phyloP scores from a whole-genome alignment of 2,888 invertebrate species.

The Coleophora flavipennella region DNA sequence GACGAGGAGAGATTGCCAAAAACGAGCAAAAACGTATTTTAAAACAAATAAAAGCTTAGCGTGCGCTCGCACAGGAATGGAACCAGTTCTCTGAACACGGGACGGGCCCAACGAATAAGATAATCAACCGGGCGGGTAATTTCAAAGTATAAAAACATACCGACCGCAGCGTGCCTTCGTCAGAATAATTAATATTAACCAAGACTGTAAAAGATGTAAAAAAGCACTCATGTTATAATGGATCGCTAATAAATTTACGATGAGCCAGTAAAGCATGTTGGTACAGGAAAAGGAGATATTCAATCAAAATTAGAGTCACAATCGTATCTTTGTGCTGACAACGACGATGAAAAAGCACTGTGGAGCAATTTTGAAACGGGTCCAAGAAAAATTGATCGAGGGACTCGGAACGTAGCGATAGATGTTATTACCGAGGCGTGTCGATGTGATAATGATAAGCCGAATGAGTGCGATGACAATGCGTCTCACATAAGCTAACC shows the following conservation, averaged over 20 bases:
- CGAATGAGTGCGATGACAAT: constrained; percentile 57
- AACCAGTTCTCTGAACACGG: constrained; percentile 47
- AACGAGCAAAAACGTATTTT: constrained; percentile 59
- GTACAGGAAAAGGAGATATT: constrained; percentile 9
- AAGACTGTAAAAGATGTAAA: constrained; percentile 27
- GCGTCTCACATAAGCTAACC: constrained; percentile 36
- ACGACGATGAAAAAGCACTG: constrained; percentile 37
- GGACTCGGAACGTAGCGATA: constrained; percentile 31
- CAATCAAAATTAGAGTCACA: constrained; percentile 23
- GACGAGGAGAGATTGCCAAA: constrained; percentile 57
- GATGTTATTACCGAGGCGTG: constrained; percentile 29
- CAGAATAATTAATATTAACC: constrained; percentile 52
- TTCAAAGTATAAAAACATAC: constrained; percentile 50
- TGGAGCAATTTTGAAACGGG: constrained; percentile 38
- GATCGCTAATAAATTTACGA: not conserved
- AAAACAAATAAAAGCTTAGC: constrained; percentile 66
- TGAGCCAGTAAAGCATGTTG: too few relatives aligned
- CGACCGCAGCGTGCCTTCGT: constrained; percentile 36
- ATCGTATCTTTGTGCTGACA: constrained; percentile 16
- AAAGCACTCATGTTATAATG: too few relatives aligned
- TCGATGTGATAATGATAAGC: constrained; percentile 50
- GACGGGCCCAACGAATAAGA: constrained; percentile 55
- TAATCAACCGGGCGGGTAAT: constrained; percentile 61
- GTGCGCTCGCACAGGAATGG: constrained; percentile 36
- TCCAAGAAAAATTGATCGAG: constrained; percentile 53